Percentiles rank a stretch among this genome's conserved stretches.
These are phyloP conservation scores for Scaptomyza polygonia DNA, from an alignment of 2,888 invertebrate genomes.

Conservation along the genomic window DNA sequence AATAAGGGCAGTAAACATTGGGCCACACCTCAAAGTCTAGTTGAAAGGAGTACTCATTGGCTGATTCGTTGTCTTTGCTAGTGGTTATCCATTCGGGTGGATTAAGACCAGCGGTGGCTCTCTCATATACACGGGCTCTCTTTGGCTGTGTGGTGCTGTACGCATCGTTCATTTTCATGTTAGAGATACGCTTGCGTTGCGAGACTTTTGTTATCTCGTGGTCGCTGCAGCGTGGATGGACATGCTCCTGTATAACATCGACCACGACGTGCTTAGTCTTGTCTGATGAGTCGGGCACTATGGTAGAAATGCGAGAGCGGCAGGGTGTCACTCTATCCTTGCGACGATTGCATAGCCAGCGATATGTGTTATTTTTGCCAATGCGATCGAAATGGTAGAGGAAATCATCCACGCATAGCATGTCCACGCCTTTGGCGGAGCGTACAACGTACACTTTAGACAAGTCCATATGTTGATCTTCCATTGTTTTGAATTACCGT, in stretches of 20 bases:
- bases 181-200: conserved; percentile 75
- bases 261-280: conserved; percentile 68
- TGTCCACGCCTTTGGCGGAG: conserved; percentile 81
- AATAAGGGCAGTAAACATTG: neutral
- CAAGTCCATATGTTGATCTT: conserved; percentile 65
- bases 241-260: conserved; percentile 67
- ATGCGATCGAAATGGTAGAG: conserved; percentile 80
- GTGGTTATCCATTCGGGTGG: conserved; percentile 67
- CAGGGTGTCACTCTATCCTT: conserved; percentile 76
- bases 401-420: conserved; percentile 79
- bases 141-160: conserved; percentile 67
- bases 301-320: conserved; percentile 75
- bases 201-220: conserved; percentile 77
- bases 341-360: conserved; percentile 80
- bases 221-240: conserved; percentile 75
- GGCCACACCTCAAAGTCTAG: conserved; percentile 66
- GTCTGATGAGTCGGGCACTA: conserved; percentile 63
- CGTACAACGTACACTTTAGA: conserved; percentile 74
- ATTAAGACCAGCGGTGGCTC: conserved; percentile 55
- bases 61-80: conserved; percentile 15
- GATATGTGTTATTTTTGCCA: conserved; percentile 73
- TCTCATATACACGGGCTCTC: conserved; percentile 59
- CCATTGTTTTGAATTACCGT: conserved; percentile 54
- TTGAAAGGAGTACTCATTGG: conserved; percentile 42
- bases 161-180: conserved; percentile 68